A percentile compares a stretch with the other conserved stretches of the same genome.
Evolutionary conservation across 2,888 invertebrate genomes (phyloP).

Genomic region (Beris morrisii): DNA sequence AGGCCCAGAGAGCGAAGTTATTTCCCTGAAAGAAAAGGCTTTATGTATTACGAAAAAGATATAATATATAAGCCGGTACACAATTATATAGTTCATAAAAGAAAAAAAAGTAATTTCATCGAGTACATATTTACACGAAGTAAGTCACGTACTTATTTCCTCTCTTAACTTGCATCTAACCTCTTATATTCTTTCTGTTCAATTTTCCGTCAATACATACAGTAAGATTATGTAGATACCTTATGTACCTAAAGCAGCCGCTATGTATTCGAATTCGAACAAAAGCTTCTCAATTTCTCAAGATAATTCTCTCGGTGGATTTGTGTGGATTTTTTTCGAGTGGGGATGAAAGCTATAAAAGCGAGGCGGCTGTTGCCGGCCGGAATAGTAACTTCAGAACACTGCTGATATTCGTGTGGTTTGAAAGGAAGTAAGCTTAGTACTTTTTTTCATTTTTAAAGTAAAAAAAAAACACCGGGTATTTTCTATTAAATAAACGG

Average conservation of each 20-base stretch:
- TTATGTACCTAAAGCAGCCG: neutral
- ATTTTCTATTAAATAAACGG: neutral
- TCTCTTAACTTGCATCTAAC: conserved; percentile 2
- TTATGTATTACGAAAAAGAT: neutral
- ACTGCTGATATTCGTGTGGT: conserved; percentile 48
- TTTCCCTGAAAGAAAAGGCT: neutral
- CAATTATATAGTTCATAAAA: neutral
- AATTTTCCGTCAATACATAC: neutral
- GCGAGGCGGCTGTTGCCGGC: conserved; percentile 48
- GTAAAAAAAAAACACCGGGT: conserved; percentile 8
- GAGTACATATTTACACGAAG: conserved; percentile 22
- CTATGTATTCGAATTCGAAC: no score
- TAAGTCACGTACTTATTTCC: conserved; percentile 29
- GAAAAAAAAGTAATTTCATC: neutral
- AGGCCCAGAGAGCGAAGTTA: no score
- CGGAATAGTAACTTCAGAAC: conserved; percentile 56
- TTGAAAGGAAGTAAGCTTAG: conserved; percentile 28
- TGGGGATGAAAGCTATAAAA: conserved; percentile 30
- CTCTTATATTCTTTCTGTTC: neutral
- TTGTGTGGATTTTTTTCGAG: neutral
- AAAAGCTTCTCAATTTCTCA: neutral
- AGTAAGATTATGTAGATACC: neutral
- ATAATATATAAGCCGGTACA: neutral
- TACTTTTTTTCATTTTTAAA: conserved; percentile 4
- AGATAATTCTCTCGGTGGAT: neutral